phyloP scores from a whole-genome alignment of 2,113 vertebrate genomes.

The Cavia porcellus region DNA sequence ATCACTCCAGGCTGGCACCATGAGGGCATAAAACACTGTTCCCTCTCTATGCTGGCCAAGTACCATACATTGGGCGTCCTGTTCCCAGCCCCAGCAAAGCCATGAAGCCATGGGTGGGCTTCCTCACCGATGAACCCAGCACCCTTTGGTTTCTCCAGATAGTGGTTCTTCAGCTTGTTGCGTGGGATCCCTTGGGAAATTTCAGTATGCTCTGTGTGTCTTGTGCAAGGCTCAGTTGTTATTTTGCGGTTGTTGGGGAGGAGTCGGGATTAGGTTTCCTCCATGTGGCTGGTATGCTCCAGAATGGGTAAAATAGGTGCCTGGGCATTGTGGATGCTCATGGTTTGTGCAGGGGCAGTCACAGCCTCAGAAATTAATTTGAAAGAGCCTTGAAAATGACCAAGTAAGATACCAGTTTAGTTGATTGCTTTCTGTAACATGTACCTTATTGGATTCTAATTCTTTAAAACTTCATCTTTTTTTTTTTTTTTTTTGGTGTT shows the following conservation, averaged over 20 bases:
- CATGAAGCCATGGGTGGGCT: neutral
- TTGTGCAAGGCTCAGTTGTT: neutral
- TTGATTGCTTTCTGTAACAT: conserved; percentile 27
- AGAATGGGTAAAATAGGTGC: neutral
- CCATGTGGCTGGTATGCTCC: neutral
- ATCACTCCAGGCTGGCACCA: neutral
- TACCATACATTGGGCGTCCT: neutral
- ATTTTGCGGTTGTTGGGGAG: neutral
- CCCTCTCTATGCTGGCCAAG: neutral
- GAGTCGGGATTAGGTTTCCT: neutral
- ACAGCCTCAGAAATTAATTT: neutral
- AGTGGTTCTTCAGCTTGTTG: neutral
- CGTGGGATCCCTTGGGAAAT: neutral
- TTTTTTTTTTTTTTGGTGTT: too few relatives aligned
- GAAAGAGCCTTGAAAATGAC: neutral
- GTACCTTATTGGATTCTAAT: neutral
- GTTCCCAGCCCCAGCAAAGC: neutral
- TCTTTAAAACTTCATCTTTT: conserved; percentile 11
- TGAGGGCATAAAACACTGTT: neutral
- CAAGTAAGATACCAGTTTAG: neutral
- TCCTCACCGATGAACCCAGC: neutral
- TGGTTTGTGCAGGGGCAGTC: neutral
- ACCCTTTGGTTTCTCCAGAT: neutral
- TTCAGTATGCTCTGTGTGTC: neutral
- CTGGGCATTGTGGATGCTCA: neutral